Percentiles rank a stretch among this genome's conserved stretches.
Conservation (phyloP, 2,888 invertebrate species). For the Brachyptera risi region DNA sequence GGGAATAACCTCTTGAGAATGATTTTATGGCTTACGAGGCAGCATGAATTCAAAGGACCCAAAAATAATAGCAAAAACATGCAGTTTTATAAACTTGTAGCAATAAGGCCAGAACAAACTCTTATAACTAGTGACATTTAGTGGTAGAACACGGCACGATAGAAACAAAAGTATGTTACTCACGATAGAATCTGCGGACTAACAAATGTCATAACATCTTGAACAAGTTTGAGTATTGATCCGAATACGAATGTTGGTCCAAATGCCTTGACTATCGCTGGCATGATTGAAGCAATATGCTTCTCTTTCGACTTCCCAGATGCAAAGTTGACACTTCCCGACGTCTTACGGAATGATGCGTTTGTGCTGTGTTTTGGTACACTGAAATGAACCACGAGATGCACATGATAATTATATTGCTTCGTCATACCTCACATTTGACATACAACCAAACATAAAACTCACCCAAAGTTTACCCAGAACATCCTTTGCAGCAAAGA, state of each 20-base stretch:
- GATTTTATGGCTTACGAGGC: no score
- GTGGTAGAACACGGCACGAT: no score
- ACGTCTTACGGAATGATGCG: slow-evolving; percentile 63
- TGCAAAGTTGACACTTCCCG: slow-evolving; percentile 66
- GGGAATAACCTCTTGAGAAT: no score
- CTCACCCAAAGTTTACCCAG: slow-evolving; percentile 38
- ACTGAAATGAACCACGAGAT: no score
- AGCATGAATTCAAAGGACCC: no score
- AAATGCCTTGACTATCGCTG: slow-evolving; percentile 80
- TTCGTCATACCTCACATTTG: no score
- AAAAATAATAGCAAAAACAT: no score
- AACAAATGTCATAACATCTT: slow-evolving; percentile 81
- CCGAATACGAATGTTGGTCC: slow-evolving; percentile 84
- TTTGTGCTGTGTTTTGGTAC: slow-evolving; percentile 45
- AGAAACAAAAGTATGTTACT: slow-evolving; percentile 39
- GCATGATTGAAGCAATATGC: slow-evolving; percentile 76
- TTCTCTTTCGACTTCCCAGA: slow-evolving; percentile 54
- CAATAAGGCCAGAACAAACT: no score
- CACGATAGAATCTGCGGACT: slow-evolving; percentile 87
- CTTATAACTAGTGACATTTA: no score
- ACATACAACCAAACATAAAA: not conserved
- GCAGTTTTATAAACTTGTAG: no score
- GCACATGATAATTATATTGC: no score
- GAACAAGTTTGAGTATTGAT: slow-evolving; percentile 73
- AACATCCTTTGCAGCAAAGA: slow-evolving; percentile 33